Evolutionary conservation across 2,888 invertebrate genomes (phyloP).

Genomic region (Chrysomela aeneicollis): DNA sequence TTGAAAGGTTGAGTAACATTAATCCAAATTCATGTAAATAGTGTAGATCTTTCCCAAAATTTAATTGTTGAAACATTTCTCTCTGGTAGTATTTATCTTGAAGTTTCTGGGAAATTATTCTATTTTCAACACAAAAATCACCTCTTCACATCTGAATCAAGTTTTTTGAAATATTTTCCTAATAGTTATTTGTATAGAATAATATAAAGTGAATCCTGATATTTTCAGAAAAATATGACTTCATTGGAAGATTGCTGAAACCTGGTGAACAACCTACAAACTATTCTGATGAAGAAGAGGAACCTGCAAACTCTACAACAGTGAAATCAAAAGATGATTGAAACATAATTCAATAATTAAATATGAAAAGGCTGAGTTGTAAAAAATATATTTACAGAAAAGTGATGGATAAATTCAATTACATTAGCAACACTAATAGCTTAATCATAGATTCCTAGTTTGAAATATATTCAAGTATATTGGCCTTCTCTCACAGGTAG

Average conservation of each 20-base stretch:
- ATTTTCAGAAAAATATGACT: slow-evolving; percentile 87
- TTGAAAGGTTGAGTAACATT: too few species aligned
- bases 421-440: neutral
- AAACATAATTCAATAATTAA: slow-evolving; percentile 22
- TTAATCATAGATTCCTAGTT: neutral
- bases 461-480: neutral
- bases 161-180: too few species aligned
- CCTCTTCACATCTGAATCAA: too few species aligned
- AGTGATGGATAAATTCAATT: neutral
- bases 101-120: too few species aligned
- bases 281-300: slow-evolving; percentile 89
- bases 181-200: too few species aligned
- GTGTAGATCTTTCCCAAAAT: too few species aligned
- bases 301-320: slow-evolving; percentile 62
- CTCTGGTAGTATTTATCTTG: too few species aligned
- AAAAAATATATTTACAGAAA: slow-evolving; percentile 6
- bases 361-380: slow-evolving; percentile 44
- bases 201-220: too few species aligned
- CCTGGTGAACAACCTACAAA: slow-evolving; percentile 90
- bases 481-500: neutral
- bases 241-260: slow-evolving; percentile 87
- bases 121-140: too few species aligned
- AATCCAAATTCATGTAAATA: too few species aligned
- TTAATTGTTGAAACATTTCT: too few species aligned
- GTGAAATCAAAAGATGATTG: slow-evolving; percentile 60